Evolutionary conservation across 2,888 invertebrate species (phyloP).

Genomic region (Odontocerum albicorne): DNA sequence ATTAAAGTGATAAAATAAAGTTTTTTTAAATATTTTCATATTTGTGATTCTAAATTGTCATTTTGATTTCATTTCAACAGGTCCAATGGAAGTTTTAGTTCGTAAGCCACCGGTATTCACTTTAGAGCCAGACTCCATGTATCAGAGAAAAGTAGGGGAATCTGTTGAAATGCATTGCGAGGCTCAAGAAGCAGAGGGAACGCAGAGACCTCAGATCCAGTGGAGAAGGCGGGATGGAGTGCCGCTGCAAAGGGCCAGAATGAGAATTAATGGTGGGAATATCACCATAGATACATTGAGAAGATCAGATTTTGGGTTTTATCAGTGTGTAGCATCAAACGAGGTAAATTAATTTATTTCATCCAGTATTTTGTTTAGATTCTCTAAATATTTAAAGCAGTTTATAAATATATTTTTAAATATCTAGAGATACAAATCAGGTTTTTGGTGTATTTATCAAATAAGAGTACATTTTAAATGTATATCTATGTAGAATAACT

Average conservation of each 20-base stretch:
- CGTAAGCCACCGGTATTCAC: slow-evolving; percentile 92
- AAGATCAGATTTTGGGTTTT: slow-evolving; percentile 90
- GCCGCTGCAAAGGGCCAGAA: slow-evolving; percentile 78
- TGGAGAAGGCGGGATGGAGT: slow-evolving; percentile 89
- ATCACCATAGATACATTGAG: slow-evolving; percentile 87
- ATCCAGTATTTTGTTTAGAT: too few relatives aligned
- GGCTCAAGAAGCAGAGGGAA: slow-evolving; percentile 89
- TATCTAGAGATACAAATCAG: too few relatives aligned
- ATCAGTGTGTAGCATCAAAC: slow-evolving; percentile 94
- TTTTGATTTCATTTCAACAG: too few relatives aligned
- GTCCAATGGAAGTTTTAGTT: slow-evolving; percentile 79
- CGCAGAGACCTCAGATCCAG: slow-evolving; percentile 84
- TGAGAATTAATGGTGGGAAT: slow-evolving; percentile 81
- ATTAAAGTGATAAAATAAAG: too few relatives aligned
- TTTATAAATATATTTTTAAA: too few relatives aligned
- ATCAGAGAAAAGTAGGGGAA: slow-evolving; percentile 88
- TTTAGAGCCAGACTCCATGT: slow-evolving; percentile 86
- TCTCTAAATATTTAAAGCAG: too few relatives aligned
- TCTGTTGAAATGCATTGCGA: slow-evolving; percentile 95
- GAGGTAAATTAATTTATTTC: too few relatives aligned
- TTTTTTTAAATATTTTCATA: neutral
- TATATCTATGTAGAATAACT: too few relatives aligned
- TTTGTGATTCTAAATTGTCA: neutral
- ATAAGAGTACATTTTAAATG: too few relatives aligned
- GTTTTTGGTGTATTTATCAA: too few relatives aligned